Percentiles rank a stretch among this genome's conserved stretches.
Conservation (phyloP, 2,797 vertebrate species). For the Aphelocoma californica region DNA sequence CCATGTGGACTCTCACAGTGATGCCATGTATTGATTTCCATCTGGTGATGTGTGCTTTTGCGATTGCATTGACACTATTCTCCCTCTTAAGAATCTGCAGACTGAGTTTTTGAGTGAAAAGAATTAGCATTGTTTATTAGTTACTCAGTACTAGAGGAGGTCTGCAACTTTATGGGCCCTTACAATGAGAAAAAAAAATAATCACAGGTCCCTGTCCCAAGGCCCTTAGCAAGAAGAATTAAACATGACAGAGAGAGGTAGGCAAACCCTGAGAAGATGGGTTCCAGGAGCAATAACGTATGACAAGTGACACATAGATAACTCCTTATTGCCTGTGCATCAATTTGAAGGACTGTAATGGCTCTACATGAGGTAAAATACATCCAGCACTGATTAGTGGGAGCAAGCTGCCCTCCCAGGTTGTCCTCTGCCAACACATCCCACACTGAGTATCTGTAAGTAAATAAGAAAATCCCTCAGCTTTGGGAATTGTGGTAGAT, state of each 20-base stretch:
- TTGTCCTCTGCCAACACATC: neutral
- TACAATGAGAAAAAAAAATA: neutral
- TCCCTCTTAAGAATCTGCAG: constrained; percentile 33
- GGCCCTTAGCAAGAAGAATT: neutral
- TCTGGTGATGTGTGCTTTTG: constrained; percentile 58
- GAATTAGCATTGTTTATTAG: neutral
- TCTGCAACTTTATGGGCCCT: neutral
- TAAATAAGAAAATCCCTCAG: neutral
- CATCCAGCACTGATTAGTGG: neutral
- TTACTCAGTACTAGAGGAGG: constrained; percentile 1
- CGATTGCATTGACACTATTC: constrained; percentile 33
- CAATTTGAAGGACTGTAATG: neutral
- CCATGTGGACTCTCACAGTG: constrained; percentile 39
- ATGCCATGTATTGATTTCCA: constrained; percentile 54
- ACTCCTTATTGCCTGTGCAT: neutral
- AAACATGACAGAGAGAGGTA: neutral
- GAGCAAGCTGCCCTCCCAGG: neutral
- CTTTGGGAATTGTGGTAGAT: neutral
- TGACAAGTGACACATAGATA: neutral
- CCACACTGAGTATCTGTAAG: neutral
- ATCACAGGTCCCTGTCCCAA: neutral
- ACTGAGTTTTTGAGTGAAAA: constrained; percentile 34
- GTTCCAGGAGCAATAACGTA: neutral
- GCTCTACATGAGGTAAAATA: neutral
- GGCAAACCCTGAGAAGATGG: neutral